These are phyloP conservation scores for Dicycla oo DNA, from an alignment of 2,888 invertebrate species.

Conservation along the genomic window DNA sequence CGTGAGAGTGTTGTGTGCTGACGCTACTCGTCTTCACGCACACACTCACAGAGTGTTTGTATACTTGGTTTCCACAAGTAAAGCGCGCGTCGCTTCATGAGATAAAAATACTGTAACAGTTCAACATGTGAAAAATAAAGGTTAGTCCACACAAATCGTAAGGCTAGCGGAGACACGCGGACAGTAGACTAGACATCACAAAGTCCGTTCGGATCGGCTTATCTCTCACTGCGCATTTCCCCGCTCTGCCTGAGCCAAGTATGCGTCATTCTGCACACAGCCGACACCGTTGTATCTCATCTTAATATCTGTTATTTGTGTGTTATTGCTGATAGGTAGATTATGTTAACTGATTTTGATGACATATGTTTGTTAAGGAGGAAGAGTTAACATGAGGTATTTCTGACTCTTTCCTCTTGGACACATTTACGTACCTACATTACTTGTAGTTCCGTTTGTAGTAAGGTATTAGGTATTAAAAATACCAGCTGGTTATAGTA, in stretches of 20 bases:
- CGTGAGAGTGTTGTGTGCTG: too few relatives aligned
- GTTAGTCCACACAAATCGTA: conserved; percentile 69
- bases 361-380: neutral
- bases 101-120: neutral
- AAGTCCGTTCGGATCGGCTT: conserved; percentile 89
- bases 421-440: neutral
- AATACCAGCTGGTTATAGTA: neutral
- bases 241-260: conserved; percentile 83
- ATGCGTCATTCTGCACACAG: conserved; percentile 80
- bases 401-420: neutral
- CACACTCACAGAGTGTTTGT: too few relatives aligned
- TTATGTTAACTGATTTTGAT: neutral
- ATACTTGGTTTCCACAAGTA: too few relatives aligned
- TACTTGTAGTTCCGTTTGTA: neutral
- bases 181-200: conserved; percentile 89
- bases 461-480: neutral
- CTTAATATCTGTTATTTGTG: conserved; percentile 67
- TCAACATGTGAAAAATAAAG: conserved; percentile 17
- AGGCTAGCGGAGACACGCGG: conserved; percentile 83
- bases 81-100: too few relatives aligned
- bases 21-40: too few relatives aligned
- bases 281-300: conserved; percentile 71
- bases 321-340: conserved; percentile 41
- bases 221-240: conserved; percentile 88
- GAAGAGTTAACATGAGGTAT: neutral